Evolutionary conservation across 2,888 invertebrate genomes (phyloP).

Genomic region (Oithona nana): DNA sequence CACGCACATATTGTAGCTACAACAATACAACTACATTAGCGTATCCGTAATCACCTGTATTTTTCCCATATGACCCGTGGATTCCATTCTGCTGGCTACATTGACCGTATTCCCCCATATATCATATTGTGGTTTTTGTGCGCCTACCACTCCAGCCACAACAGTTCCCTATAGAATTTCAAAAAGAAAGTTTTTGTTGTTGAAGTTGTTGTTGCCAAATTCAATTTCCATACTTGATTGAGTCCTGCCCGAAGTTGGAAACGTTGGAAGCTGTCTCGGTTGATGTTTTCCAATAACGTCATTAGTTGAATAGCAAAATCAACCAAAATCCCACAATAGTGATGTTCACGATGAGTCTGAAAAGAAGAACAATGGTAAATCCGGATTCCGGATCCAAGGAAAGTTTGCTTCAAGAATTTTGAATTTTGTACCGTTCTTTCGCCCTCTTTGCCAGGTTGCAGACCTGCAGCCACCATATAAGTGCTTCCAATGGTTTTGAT

Average conservation of each 20-base stretch:
- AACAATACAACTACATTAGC: no score
- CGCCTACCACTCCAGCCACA: slow-evolving; percentile 89
- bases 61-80: slow-evolving; percentile 69
- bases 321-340: slow-evolving; percentile 70
- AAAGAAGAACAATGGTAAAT: slow-evolving; percentile 21
- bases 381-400: neutral
- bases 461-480: slow-evolving; percentile 90
- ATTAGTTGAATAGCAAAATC: slow-evolving; percentile 84
- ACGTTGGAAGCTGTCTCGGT: slow-evolving; percentile 76
- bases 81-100: slow-evolving; percentile 92
- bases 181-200: no score
- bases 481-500: slow-evolving; percentile 97
- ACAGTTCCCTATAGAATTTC: slow-evolving; percentile 67
- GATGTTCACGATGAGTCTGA: slow-evolving; percentile 51
- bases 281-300: slow-evolving; percentile 80
- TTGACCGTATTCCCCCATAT: slow-evolving; percentile 99
- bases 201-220: no score
- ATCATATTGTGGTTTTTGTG: slow-evolving; percentile 93
- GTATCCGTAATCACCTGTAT: no score
- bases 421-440: slow-evolving; percentile 35
- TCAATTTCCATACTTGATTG: slow-evolving; percentile 46
- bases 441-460: slow-evolving; percentile 69
- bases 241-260: slow-evolving; percentile 40
- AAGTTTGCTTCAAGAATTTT: neutral
- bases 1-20: no score